Conservation (phyloP, 2,113 vertebrate species). For the Carlito syrichta region DNA sequence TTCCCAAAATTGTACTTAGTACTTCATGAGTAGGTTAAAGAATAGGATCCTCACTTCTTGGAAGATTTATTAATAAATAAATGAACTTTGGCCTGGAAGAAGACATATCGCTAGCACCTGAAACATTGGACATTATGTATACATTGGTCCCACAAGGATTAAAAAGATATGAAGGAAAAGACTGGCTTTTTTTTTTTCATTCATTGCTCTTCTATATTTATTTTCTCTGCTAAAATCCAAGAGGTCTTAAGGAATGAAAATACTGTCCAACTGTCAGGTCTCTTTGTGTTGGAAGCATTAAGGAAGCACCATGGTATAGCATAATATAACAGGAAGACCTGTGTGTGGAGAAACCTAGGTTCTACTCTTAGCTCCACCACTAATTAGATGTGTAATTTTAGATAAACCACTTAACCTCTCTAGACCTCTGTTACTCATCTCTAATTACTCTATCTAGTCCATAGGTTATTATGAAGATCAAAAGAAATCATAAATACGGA, state of each 20-base stretch:
- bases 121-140: conserved; percentile 52
- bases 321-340: neutral
- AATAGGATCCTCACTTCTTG: neutral
- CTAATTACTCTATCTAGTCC: conserved; percentile 56
- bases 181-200: neutral
- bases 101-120: conserved; percentile 56
- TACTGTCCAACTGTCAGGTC: neutral
- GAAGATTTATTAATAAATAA: conserved; percentile 43
- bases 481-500: conserved; percentile 54
- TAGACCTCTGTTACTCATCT: conserved; percentile 54
- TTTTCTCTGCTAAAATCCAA: conserved; percentile 54
- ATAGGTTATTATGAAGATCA: conserved; percentile 60
- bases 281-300: neutral
- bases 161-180: neutral
- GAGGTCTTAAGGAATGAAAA: conserved; percentile 41
- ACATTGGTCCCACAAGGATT: neutral
- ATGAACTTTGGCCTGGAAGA: conserved; percentile 32
- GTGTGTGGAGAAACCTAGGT: neutral
- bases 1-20: neutral
- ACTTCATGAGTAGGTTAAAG: neutral
- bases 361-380: conserved; percentile 4
- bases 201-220: conserved; percentile 26
- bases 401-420: conserved; percentile 57
- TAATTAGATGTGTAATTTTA: conserved; percentile 61
- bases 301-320: neutral